Evolutionary conservation across 2,888 invertebrate species (phyloP).

Genomic region (Volucella zonaria): DNA sequence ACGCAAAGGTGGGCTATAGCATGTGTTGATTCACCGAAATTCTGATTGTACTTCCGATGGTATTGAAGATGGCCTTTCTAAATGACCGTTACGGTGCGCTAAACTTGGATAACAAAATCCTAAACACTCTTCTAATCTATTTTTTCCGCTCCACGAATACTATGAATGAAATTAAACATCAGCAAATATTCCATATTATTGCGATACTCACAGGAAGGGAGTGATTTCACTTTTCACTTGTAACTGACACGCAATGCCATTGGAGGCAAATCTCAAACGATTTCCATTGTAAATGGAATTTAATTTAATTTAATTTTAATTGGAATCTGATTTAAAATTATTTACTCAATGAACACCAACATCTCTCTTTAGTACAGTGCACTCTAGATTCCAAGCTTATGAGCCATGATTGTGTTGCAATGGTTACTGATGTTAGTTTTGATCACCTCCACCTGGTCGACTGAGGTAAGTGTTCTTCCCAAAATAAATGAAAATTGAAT

Average conservation of each 20-base stretch:
- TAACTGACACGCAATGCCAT: not conserved
- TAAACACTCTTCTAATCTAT: no score
- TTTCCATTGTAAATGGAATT: not conserved
- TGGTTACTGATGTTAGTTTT: conserved; percentile 11
- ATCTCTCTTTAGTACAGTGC: not conserved
- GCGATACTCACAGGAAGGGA: conserved; percentile 8
- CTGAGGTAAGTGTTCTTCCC: conserved; percentile 31
- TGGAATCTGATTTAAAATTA: not conserved
- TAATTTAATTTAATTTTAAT: conserved; percentile 17
- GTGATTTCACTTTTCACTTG: conserved; percentile 18
- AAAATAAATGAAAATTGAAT: not conserved
- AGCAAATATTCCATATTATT: not conserved
- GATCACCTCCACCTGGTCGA: not conserved
- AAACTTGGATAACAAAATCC: no score
- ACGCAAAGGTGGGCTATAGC: no score
- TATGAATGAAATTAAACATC: not conserved
- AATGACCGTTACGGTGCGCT: no score
- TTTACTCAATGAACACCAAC: conserved; percentile 13
- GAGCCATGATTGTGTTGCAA: conserved; percentile 17
- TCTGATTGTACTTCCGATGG: no score
- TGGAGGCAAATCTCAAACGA: not conserved
- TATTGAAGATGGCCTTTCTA: no score
- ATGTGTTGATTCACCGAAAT: no score
- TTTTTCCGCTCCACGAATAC: no score
- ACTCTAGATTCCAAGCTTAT: not conserved